Evolutionary conservation across 2,797 vertebrate species (phyloP).

Genomic region (Bovichtus diacanthus): DNA sequence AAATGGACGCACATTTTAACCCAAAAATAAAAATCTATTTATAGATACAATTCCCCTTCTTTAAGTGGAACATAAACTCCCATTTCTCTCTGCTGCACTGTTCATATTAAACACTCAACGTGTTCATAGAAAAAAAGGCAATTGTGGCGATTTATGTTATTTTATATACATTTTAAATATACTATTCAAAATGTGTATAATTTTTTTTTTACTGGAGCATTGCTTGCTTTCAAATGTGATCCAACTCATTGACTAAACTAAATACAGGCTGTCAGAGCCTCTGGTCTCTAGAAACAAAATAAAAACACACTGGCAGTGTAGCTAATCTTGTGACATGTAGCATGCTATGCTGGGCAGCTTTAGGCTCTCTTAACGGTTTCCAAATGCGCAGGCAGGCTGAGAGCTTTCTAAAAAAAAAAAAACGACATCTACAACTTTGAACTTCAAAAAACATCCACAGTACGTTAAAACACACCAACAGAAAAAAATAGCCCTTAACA

Average conservation of each 20-base stretch:
- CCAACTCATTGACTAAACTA: constrained; percentile 49
- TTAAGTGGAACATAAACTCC: constrained; percentile 69
- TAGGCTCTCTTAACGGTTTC: constrained; percentile 62
- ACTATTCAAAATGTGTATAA: background rate
- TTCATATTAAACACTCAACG: constrained; percentile 15
- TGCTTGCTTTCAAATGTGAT: constrained; percentile 41
- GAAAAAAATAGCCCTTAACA: constrained; percentile 16
- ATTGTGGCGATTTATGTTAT: background rate
- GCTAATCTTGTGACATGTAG: constrained; percentile 78
- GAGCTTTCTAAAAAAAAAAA: constrained; percentile 12
- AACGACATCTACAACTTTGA: constrained; percentile 7
- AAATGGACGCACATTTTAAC: constrained; percentile 79
- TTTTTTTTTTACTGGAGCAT: constrained; percentile 5
- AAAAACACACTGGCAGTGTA: constrained; percentile 66
- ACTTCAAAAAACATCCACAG: constrained; percentile 4
- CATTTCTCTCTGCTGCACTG: constrained; percentile 25
- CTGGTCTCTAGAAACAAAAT: constrained; percentile 74
- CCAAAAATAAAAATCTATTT: constrained; percentile 81
- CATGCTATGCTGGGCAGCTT: constrained; percentile 70
- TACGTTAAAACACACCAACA: constrained; percentile 30
- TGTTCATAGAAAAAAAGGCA: background rate
- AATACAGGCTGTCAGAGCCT: constrained; percentile 59
- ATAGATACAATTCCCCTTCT: constrained; percentile 65
- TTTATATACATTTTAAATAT: constrained; percentile 12
- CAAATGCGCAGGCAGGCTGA: constrained; percentile 31